Evolutionary conservation across 2,797 vertebrate genomes (phyloP), one percentile per base, ranked within the genome.

Genomic region (Schizopygopsis pylzovi): DNA sequence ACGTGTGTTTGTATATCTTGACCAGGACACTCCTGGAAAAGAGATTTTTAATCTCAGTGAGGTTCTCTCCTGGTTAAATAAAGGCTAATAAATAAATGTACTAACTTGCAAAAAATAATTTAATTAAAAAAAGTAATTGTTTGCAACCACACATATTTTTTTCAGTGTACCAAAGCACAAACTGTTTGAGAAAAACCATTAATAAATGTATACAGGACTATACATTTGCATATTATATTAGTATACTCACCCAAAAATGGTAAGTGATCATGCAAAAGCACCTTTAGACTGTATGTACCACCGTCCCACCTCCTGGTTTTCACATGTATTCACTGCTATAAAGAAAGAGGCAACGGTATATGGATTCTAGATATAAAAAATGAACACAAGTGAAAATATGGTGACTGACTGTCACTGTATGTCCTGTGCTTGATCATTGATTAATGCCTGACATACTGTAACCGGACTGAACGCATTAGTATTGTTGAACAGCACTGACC

Each of bases 401-500:
- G 43, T 16, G 28, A 28, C 59, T 52, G 18, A 71, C 11, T n/a
- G 9, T 6, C 13, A 4, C 49, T 37, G 45, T 52, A 18, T 5
- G 28, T 28, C 6, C 41, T 16, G 0, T 49, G 13, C 4, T 4
- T 39, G 4, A 47, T 47, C 18, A n/a, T 20, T 16, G 4, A 25
- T 76, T 5, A 13, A 2, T 1, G 52, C 37, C 25, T 20, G 47
- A 5, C 10, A 20, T 1, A 6, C 15, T 15, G 52, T n/a, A 15
- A 37, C 22, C 3, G 0, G 1, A 9, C 9, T 4, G n/a, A 12
- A 47, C 2, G 59, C 5, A 12, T 47, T 15, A 8, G 22, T 25
- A 37, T 22, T 12, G 80, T 88, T 93, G 90, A 92, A 25, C 82
- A 61, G 84, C 91, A 90, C 92, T 92, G 93, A 91, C 92, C 91